Evolutionary conservation across 2,888 invertebrate genomes (phyloP), one percentile per base, ranked within the genome.

Genomic region (Andrena chrysosceles): DNA sequence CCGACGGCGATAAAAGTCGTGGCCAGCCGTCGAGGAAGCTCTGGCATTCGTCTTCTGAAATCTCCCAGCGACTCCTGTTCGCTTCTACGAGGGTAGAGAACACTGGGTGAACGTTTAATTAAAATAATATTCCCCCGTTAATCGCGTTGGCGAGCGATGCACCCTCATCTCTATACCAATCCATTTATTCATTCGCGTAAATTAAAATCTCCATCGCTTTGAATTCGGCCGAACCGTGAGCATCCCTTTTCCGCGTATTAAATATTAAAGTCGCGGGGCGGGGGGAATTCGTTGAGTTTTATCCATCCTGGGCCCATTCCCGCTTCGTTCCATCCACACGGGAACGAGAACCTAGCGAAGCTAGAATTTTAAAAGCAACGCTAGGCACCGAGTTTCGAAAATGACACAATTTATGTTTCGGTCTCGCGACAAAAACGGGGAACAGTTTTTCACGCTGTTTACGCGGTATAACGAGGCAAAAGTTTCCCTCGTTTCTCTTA

Each of bases 121-220:
- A 80, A 80, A 81, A 72, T 81, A 67, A 80, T 72, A 80, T 72
- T 67, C 62, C n/a, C 10, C 10, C 23, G 42, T 31, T 23, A 78
- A 67, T 77, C 42, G 48, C 16, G 60, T 73, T 62, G 33, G 20
- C 54, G 35, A 26, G 26, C 35, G 26, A 29, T 69, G 48, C 75
- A 31, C 48, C 23, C 42, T 13, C 42, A 13, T 42, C 26, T 16
- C 8, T 6, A 13, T n/a, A n/a, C 13, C 33, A 20, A 31, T 26
- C 26, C 59, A 26, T 26, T 31, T 52, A 68, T 78, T 67, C 77
- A 62, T 31, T n/a, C 29, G 33, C 49, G 48, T 48, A 81, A 81
- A 81, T 81, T 81, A 81, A 80, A 81, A 81, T 72, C 72, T 68
- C 67, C 67, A 56, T 68, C 60, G 42, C 64, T 77, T 80, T 70